Percentiles rank a stretch among this genome's conserved stretches.
Conservation (phyloP, 2,113 vertebrate species). For the Ptilonorhynchus violaceus region DNA sequence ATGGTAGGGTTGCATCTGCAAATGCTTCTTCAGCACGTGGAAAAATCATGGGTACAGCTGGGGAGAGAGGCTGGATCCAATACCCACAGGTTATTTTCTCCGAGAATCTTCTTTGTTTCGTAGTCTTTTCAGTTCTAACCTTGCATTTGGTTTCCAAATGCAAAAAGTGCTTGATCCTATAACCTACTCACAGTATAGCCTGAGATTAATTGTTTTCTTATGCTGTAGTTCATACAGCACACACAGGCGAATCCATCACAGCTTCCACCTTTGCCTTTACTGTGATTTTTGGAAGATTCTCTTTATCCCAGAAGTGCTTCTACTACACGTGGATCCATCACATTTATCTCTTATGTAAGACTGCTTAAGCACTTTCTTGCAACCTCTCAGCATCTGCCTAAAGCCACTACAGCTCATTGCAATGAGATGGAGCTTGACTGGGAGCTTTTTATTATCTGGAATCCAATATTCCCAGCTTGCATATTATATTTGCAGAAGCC, state of each 20-base stretch:
- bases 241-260: neutral
- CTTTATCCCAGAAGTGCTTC: slow-evolving; percentile 9
- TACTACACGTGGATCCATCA: neutral
- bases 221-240: neutral
- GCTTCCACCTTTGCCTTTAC: neutral
- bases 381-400: slow-evolving; percentile 37
- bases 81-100: neutral
- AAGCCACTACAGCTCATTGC: slow-evolving; percentile 13
- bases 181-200: neutral
- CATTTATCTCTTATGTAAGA: slow-evolving; percentile 8
- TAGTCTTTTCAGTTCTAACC: neutral
- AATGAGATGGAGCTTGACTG: slow-evolving; percentile 18
- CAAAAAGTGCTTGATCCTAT: neutral
- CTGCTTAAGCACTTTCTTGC: slow-evolving; percentile 16
- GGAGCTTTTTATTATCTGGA: slow-evolving; percentile 40
- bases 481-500: slow-evolving; percentile 1
- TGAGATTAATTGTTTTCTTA: neutral
- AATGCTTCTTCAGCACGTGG: neutral
- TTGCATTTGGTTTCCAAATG: neutral
- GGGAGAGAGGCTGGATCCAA: neutral
- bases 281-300: neutral
- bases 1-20: neutral
- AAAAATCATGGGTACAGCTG: neutral
- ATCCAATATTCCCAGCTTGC: slow-evolving; percentile 43
- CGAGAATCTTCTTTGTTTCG: neutral